Evolutionary conservation across 1,140 invertebrate genomes (phyloP).

Genomic region (Paramacrobiotus metropolitanus): DNA sequence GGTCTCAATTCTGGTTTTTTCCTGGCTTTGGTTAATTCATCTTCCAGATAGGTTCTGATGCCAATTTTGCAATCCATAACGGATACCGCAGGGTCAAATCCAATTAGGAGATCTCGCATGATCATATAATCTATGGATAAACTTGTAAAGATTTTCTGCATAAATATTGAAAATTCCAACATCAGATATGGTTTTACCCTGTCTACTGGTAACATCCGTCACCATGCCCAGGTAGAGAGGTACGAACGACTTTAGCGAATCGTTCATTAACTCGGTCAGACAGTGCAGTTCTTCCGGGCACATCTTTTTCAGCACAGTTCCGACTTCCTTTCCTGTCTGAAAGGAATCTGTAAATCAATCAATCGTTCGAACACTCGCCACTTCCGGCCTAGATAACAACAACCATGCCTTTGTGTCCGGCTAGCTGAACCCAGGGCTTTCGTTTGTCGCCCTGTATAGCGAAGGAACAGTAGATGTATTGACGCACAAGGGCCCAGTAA

Average conservation of each 20-base stretch:
- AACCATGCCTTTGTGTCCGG: constrained; percentile 48
- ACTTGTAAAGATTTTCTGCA: background rate
- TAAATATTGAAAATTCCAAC: constrained; percentile 4
- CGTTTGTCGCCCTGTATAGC: background rate
- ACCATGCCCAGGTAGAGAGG: constrained; percentile 69
- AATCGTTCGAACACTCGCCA: constrained; percentile 9
- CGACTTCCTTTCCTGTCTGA: constrained; percentile 35
- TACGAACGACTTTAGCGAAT: constrained; percentile 58
- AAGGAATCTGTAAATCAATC: background rate
- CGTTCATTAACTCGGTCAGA: constrained; percentile 56
- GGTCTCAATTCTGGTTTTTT: constrained; percentile 75
- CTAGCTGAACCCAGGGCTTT: constrained; percentile 68
- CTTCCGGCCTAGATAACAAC: constrained; percentile 1
- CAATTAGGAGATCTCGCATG: constrained; percentile 67
- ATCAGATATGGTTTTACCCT: constrained; percentile 41
- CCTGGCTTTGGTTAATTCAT: constrained; percentile 74
- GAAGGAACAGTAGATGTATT: background rate
- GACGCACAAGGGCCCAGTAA: background rate
- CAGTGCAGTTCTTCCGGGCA: constrained; percentile 65
- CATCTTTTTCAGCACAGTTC: constrained; percentile 76
- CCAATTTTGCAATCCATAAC: constrained; percentile 95
- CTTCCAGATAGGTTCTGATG: constrained; percentile 74
- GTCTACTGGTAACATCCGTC: constrained; percentile 45
- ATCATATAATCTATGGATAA: constrained; percentile 51
- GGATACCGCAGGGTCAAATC: constrained; percentile 55